Conservation (phyloP, 1,140 invertebrate genomes). For the Zaprionus capensis region DNA sequence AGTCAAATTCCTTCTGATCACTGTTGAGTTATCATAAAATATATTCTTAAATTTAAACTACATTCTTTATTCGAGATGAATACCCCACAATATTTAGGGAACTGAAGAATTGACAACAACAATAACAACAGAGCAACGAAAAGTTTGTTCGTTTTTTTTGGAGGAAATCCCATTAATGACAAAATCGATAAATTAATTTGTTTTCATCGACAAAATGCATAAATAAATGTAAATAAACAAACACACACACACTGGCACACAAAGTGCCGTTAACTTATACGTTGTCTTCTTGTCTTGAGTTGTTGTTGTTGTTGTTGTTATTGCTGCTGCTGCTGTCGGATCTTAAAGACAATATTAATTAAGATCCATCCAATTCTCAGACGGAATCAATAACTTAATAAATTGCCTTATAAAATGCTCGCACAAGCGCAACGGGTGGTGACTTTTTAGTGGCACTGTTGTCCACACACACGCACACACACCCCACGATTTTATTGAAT, state of each 20-base stretch:
- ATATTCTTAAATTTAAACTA: too few species aligned
- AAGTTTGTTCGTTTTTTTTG: conserved; percentile 8
- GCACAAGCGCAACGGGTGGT: conserved; percentile 59
- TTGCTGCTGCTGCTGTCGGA: conserved; percentile 32
- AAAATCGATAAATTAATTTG: conserved; percentile 77
- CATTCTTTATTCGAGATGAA: background rate
- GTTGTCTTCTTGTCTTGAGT: conserved; percentile 14
- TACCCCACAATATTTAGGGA: background rate
- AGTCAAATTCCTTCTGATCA: too few species aligned
- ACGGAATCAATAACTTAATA: conserved; percentile 61
- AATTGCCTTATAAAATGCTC: conserved; percentile 65
- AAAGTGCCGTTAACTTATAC: conserved; percentile 64
- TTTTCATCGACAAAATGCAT: conserved; percentile 58
- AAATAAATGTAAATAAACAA: conserved; percentile 62
- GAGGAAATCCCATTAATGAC: conserved; percentile 77
- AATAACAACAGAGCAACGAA: conserved; percentile 5
- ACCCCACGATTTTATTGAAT: conserved; percentile 7
- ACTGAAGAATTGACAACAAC: conserved; percentile 27
- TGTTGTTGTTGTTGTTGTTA: conserved; percentile 16
- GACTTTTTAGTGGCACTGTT: conserved; percentile 1
- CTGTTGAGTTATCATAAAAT: too few species aligned
- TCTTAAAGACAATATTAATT: conserved; percentile 68
- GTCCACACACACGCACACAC: too few species aligned
- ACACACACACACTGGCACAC: conserved; percentile 24
- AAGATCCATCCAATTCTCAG: conserved; percentile 53